Conservation (phyloP, 2,113 vertebrate genomes). For the Benitochromis conjunctus region DNA sequence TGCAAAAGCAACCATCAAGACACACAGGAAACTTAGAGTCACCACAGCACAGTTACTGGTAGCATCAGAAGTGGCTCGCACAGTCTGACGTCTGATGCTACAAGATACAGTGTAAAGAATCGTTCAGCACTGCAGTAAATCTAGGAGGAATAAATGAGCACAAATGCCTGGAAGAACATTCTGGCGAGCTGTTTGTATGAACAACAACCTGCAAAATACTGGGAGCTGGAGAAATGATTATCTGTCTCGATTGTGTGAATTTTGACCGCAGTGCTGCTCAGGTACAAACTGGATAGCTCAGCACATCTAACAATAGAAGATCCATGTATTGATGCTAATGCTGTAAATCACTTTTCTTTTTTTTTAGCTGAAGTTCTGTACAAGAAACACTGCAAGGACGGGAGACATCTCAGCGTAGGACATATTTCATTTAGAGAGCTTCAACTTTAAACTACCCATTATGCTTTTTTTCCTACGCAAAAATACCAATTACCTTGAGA, state of each 20-base stretch:
- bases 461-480: neutral
- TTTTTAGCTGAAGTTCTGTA: neutral
- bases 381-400: neutral
- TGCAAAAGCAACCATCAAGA: neutral
- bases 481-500: neutral
- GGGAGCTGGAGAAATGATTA: neutral
- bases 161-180: neutral
- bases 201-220: neutral
- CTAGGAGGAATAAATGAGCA: neutral
- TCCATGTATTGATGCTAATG: conserved; percentile 3
- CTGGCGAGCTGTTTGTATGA: neutral
- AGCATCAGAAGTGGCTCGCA: neutral
- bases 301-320: conserved; percentile 11
- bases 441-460: neutral
- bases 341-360: neutral
- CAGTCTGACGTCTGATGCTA: neutral
- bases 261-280: neutral
- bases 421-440: neutral
- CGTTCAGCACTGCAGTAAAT: conserved; percentile 7
- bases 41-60: neutral
- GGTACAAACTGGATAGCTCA: neutral
- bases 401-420: neutral
- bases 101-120: neutral
- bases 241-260: neutral
- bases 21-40: neutral